Evolutionary conservation across 2,888 invertebrate species (phyloP).

Genomic region (Ptychoptera albimana): DNA sequence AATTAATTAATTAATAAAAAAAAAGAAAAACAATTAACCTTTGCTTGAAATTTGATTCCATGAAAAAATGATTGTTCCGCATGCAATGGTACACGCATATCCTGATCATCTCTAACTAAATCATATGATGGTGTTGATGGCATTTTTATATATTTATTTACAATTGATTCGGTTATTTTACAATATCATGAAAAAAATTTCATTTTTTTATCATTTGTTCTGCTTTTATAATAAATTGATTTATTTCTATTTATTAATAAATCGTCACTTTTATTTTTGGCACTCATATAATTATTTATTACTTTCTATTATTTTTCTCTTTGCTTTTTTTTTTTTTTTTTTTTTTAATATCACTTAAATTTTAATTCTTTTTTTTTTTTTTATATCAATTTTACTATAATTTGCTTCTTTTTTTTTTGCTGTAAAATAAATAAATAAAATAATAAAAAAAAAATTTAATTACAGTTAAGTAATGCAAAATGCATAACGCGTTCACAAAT

Average conservation of each 20-base stretch:
- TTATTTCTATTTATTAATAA: conserved; percentile 27
- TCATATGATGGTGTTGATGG: conserved; percentile 72
- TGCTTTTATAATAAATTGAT: conserved; percentile 18
- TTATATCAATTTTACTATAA: not conserved
- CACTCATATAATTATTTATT: conserved; percentile 23
- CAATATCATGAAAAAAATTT: conserved; percentile 32
- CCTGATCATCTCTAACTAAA: conserved; percentile 91
- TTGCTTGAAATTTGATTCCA: conserved; percentile 93
- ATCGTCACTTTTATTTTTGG: conserved; percentile 21
- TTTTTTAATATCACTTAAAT: not conserved
- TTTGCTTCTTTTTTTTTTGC: no score
- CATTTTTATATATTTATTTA: conserved; percentile 45
- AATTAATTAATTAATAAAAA: no score
- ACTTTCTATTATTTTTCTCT: not conserved
- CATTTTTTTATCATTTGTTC: conserved; percentile 29
- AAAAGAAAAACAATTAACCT: conserved; percentile 44
- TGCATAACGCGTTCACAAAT: no score
- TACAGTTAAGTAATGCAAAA: no score
- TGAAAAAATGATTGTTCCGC: conserved; percentile 88
- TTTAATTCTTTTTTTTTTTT: not conserved
- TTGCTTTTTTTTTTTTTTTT: not conserved
- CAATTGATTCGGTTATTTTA: conserved; percentile 32
- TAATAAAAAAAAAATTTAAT: no score
- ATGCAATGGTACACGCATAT: conserved; percentile 89
- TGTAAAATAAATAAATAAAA: no score